phyloP scores from a whole-genome alignment of 2,113 vertebrate species.

The Cyphomyrus plagiostoma region DNA sequence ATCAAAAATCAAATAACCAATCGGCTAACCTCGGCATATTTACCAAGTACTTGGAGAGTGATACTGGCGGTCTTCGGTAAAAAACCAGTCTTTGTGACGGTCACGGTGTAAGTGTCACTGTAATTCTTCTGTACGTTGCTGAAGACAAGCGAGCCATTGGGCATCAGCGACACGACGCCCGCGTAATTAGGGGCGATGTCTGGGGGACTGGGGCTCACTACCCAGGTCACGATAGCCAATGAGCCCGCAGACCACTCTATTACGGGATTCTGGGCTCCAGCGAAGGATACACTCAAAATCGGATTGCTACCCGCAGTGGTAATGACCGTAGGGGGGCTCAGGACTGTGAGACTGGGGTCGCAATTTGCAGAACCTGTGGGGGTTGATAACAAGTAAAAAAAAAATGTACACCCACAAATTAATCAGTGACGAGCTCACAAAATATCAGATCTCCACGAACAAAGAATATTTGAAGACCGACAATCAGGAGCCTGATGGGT shows the following conservation, averaged over 20 bases:
- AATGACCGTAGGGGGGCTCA: not conserved
- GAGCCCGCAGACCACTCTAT: not conserved
- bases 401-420: not conserved
- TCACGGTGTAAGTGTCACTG: not conserved
- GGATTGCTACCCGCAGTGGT: not conserved
- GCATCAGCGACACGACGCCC: not conserved
- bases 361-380: not conserved
- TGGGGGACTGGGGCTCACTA: not conserved
- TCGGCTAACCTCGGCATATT: not conserved
- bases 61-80: rapidly evolving
- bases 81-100: rapidly evolving
- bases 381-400: not conserved
- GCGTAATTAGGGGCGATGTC: not conserved
- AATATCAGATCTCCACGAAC: not conserved
- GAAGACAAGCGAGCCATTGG: not conserved
- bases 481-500: not conserved
- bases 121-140: not conserved
- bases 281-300: not conserved
- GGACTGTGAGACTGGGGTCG: not conserved
- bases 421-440: not conserved
- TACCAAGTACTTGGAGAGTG: not conserved
- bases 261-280: not conserved
- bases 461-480: not conserved
- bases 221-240: not conserved
- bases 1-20: not conserved